Percentiles rank a stretch among this genome's conserved stretches.
Conservation (phyloP, 2,888 invertebrate species). For the Plagodis pulveraria region DNA sequence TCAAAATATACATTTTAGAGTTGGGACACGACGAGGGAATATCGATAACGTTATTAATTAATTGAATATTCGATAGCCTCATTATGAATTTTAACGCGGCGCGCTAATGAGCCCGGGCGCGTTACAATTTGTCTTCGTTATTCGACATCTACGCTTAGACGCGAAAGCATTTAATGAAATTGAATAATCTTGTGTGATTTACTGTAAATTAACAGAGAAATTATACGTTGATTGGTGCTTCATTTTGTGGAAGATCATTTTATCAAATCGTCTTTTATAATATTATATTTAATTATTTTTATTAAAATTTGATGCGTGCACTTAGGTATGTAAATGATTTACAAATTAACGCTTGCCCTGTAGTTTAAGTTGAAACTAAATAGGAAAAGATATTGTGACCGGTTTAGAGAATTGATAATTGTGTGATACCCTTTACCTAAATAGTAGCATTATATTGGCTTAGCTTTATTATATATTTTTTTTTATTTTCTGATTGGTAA, state of each 20-base stretch:
- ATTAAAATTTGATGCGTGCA: background rate
- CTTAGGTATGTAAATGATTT: no score
- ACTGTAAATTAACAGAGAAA: conserved; percentile 56
- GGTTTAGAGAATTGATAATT: no score
- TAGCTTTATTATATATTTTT: no score
- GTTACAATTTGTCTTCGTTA: conserved; percentile 75
- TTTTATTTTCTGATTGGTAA: no score
- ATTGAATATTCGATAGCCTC: conserved; percentile 71
- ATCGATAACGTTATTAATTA: conserved; percentile 74
- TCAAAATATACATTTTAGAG: conserved; percentile 43
- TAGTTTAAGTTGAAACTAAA: no score
- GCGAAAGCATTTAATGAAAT: conserved; percentile 58
- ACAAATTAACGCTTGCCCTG: no score
- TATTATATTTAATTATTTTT: conserved; percentile 33
- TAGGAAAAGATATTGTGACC: no score
- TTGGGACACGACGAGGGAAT: conserved; percentile 42
- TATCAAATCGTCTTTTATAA: conserved; percentile 27
- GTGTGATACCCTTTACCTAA: no score
- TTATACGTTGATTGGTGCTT: conserved; percentile 31
- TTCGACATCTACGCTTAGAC: conserved; percentile 55
- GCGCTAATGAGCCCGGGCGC: conserved; percentile 65
- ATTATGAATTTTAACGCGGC: conserved; percentile 78
- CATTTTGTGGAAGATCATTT: conserved; percentile 31
- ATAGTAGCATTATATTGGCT: no score
- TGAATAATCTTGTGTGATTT: conserved; percentile 65